Percentiles rank a stretch among this genome's conserved stretches.
These are phyloP conservation scores for Andrena bucephala DNA, from an alignment of 2,888 invertebrate species.

Conservation along the genomic window DNA sequence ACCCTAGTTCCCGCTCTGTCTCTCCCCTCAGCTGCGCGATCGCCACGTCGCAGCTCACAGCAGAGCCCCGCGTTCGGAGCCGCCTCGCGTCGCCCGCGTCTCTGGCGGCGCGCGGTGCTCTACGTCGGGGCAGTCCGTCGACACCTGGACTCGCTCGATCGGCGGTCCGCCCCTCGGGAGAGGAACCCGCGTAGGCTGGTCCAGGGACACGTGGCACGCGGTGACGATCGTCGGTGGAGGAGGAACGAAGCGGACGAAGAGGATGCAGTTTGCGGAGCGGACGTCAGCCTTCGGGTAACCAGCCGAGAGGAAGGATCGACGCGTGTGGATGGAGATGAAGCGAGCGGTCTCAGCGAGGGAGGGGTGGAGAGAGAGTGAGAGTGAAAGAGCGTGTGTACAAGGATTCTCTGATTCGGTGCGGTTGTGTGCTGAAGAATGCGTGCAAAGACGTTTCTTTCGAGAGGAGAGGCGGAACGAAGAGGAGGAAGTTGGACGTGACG, in stretches of 20 bases:
- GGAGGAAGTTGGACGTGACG: slow-evolving; percentile 31
- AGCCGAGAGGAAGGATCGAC: not conserved
- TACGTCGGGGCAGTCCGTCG: slow-evolving; percentile 5
- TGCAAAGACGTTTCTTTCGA: slow-evolving; percentile 32
- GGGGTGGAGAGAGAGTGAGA: slow-evolving; percentile 13
- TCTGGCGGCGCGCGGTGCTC: not conserved
- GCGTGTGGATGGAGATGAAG: slow-evolving; percentile 1
- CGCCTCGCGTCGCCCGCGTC: slow-evolving; percentile 1
- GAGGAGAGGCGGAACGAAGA: slow-evolving; percentile 30
- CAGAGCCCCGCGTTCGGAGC: not conserved
- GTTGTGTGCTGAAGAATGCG: slow-evolving; percentile 54
- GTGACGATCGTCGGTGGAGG: not conserved
- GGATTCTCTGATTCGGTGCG: slow-evolving; percentile 34
- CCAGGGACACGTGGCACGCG: not conserved
- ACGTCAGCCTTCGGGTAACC: not conserved
- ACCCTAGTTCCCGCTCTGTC: slow-evolving; percentile 48
- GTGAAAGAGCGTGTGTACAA: slow-evolving; percentile 38
- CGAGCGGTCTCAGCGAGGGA: slow-evolving; percentile 1
- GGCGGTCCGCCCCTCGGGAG: not conserved
- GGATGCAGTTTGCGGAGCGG: too few species aligned
- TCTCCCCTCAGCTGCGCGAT: slow-evolving; percentile 30
- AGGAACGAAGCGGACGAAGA: not conserved
- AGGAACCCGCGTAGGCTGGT: not conserved
- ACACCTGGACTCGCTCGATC: slow-evolving; percentile 24
- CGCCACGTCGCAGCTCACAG: slow-evolving; percentile 14